A percentile compares a stretch with the other conserved stretches of the same genome.
These are phyloP conservation scores for Chironomus riparius DNA, from an alignment of 2,888 invertebrate genomes.

Conservation along the genomic window DNA sequence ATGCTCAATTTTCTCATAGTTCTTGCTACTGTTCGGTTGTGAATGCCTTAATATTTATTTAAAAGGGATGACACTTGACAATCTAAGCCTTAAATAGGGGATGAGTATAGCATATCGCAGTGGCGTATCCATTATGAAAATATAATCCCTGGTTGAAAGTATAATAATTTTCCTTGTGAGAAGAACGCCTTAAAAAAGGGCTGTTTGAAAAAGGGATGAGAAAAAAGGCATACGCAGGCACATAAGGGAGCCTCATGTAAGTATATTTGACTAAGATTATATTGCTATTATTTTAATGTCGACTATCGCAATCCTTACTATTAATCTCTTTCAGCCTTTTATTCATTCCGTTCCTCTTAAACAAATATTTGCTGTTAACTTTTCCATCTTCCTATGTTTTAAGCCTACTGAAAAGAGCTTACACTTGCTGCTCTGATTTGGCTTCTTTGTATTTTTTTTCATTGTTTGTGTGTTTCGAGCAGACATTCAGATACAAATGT, in stretches of 20 bases:
- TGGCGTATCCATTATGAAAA: too few relatives aligned
- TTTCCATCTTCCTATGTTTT: background rate
- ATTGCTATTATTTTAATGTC: constrained; percentile 4
- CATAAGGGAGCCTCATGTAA: too few relatives aligned
- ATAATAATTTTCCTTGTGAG: background rate
- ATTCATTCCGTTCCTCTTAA: background rate
- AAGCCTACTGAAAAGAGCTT: background rate
- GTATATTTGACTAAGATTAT: constrained; percentile 11
- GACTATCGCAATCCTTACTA: background rate
- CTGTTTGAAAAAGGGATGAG: background rate
- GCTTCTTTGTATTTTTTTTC: too few relatives aligned
- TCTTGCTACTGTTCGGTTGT: too few relatives aligned
- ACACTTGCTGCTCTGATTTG: background rate
- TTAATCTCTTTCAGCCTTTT: background rate
- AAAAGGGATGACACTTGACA: too few relatives aligned
- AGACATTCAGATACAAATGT: background rate
- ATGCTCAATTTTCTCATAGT: too few relatives aligned
- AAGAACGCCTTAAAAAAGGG: background rate
- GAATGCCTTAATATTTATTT: too few relatives aligned
- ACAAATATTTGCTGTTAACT: too few relatives aligned
- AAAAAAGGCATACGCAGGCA: background rate
- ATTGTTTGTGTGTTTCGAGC: background rate
- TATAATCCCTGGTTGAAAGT: too few relatives aligned
- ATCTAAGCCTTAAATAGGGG: too few relatives aligned
- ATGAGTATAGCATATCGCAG: too few relatives aligned